phyloP scores from a whole-genome alignment of 2,113 vertebrate species.

The Boleophthalmus pectinirostris region DNA sequence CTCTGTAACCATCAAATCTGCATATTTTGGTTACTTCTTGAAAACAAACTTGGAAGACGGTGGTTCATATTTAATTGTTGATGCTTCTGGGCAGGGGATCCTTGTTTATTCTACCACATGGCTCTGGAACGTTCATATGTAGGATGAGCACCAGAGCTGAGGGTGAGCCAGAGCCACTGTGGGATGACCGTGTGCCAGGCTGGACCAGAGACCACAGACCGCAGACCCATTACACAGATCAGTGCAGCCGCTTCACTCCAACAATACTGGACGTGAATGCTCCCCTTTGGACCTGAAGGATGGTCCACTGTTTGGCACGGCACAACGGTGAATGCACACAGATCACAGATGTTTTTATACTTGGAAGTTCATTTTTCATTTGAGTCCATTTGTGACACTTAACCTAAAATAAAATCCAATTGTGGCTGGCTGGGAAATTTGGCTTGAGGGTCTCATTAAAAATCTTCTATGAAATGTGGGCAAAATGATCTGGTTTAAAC shows the following conservation, averaged over 20 bases:
- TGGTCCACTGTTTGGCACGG: slow-evolving; percentile 8
- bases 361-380: slow-evolving; percentile 3
- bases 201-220: background rate
- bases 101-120: background rate
- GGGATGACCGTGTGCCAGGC: slow-evolving; percentile 13
- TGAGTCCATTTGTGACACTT: slow-evolving; percentile 10
- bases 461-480: too few relatives aligned
- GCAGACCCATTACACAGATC: slow-evolving; percentile 38
- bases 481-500: too few relatives aligned
- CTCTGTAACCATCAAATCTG: background rate
- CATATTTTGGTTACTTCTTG: background rate
- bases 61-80: background rate
- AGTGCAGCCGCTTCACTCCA: slow-evolving; percentile 30
- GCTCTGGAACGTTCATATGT: background rate
- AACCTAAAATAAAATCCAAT: background rate
- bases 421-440: background rate
- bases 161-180: background rate
- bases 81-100: background rate
- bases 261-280: slow-evolving; percentile 52
- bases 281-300: slow-evolving; percentile 27
- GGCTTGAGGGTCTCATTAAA: background rate
- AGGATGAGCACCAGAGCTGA: background rate
- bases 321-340: slow-evolving; percentile 38
- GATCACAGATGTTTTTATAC: slow-evolving; percentile 8
- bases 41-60: background rate